Base-by-base conservation (phyloP, 2,888 invertebrate species). In the Hololepta plana region DNA sequence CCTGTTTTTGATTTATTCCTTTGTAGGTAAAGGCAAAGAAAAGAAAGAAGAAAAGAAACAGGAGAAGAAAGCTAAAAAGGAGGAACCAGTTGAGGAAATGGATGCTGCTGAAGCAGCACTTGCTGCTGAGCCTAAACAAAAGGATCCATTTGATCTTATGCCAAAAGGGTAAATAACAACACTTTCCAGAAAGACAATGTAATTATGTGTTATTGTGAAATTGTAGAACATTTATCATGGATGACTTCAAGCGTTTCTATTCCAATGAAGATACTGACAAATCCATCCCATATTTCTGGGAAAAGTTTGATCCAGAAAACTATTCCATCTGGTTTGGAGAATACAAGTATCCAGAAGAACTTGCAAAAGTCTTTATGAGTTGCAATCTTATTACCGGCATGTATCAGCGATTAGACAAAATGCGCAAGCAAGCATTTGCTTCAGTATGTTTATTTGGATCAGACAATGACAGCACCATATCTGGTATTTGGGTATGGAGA, bases 401-500 rank as follows among this genome's bases (percentile, higher is more conserved):
- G 93, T 93, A 73, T 67, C 98, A 98, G 62, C 75, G 98, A 35
- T 60, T 98, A 42, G 98, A 98, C 49, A 95, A 35, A 62, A 79
- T 98, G 84, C 74, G 93, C 43, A 98, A 98, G 62, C 74, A 81
- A 50, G 81, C 91, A 2, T 96, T 98, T 56, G 88, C 82, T 28
- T 93, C 91, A 7, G 74, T 85, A 40, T 81, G 85, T 48, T 66
- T 98, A 33, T 96, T 95, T 56, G 96, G 98, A 13, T 65, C 66
- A 26, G 88, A 95, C 60, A 77, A 87, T 55, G 67, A 91, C 60
- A 88, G 80, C 51, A 67, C 74, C 45, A 96, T 98, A 55, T 87
- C 88, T 21, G 98, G 95, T 34, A 62, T 98, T 47, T 99, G 96
- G 96, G 72, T 95, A 40, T 99, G 96, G 96, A 76, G 82, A 52